Evolutionary conservation across 2,888 invertebrate species (phyloP).

Genomic region (Perizoma affinitatum): DNA sequence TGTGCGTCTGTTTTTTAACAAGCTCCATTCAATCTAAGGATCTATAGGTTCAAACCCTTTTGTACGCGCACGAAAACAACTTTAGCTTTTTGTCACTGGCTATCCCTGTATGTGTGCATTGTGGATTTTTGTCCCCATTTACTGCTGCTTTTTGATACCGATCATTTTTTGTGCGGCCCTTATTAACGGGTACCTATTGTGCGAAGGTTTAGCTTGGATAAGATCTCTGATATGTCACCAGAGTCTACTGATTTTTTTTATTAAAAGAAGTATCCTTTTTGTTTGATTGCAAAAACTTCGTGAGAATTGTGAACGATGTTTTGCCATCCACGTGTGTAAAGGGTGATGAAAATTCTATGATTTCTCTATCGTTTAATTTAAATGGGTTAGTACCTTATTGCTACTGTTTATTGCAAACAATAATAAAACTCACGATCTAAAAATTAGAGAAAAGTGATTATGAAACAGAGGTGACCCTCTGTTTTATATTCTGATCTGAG

Average conservation of each 20-base stretch:
- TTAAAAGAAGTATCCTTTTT: constrained; percentile 74
- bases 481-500: background rate
- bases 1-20: constrained; percentile 68
- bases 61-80: constrained; percentile 62
- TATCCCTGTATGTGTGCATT: constrained; percentile 62
- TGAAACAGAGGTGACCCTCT: no score
- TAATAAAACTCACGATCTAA: no score
- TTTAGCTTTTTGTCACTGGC: constrained; percentile 68
- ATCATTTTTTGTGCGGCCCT: constrained; percentile 79
- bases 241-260: constrained; percentile 69
- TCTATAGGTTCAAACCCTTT: constrained; percentile 75
- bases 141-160: constrained; percentile 76
- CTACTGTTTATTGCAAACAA: no score
- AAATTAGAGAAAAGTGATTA: no score
- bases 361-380: background rate
- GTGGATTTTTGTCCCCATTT: constrained; percentile 77
- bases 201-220: constrained; percentile 78
- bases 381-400: background rate
- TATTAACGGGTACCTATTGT: constrained; percentile 73
- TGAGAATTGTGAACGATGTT: constrained; percentile 51
- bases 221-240: constrained; percentile 82
- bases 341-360: constrained; percentile 35
- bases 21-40: constrained; percentile 67
- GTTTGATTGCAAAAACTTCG: constrained; percentile 62
- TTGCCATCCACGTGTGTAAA: constrained; percentile 36